Base-by-base conservation (phyloP, 37 sponge, comb jelly and placozoan species). In the Halichondria panicea region DNA sequence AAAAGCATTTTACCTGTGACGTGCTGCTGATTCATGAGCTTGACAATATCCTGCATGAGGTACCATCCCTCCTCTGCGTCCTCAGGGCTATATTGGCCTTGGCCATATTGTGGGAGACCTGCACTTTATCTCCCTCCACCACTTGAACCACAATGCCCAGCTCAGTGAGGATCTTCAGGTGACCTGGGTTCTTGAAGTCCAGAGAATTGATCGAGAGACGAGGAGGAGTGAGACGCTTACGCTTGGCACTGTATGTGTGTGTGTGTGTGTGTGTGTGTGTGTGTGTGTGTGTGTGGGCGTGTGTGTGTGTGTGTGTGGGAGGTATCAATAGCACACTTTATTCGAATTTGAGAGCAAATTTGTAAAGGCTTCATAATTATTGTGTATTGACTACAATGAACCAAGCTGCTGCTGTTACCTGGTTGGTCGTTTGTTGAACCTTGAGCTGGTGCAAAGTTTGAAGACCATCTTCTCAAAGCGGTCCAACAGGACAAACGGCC, bases 31-130 rank as follows among this genome's bases (percentile, higher is more conserved):
- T 65, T 57, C 67, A 69, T 72, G 21, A 65, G 19, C 50, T 68
- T 81, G 60, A 83, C 70, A 43, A 92, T 77, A 43, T 87, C 84
- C 66, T 87, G 84, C 88, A 92, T 87, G 32, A 92, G 70, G 45
- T 53, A 41, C 68, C 79, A 63, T 6, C 92, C 92, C 22, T 87
- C 79, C 62, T 79, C 80, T 22, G 84, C 88, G 19, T 72, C 83
- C 59, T 80, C 63, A 33, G 83, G 65, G 55, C 61, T n/a, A n/a
- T 78, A 43, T 67, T 74, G 34, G 92, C 92, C 81, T 42, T 80
- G 74, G 72, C 74, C 73, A 81, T 81, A 22, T 66, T 9, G 67
- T 81, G 83, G 13, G 72, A 74, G 33, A 88, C 55, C 68, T 81
- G 82, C 25, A 88, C 53, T 32, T 39, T 56, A 1, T 83, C 89